Evolutionary conservation across 1,140 invertebrate species (phyloP).

Genomic region (Stenopsyche tienmushanensis): DNA sequence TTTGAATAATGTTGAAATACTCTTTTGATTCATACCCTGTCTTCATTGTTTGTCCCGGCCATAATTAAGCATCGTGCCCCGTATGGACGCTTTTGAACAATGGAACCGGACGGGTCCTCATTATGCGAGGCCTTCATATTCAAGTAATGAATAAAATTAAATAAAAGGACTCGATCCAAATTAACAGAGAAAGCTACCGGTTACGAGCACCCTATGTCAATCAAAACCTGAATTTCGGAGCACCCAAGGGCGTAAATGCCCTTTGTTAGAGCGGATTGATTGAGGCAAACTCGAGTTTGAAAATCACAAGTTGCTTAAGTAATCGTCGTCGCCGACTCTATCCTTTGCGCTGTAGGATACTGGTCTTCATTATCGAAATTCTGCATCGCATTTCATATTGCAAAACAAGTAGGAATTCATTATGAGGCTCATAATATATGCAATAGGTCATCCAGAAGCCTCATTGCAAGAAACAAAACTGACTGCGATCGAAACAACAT

Average conservation of each 20-base stretch:
- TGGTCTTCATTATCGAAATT: too few species aligned
- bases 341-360: too few species aligned
- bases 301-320: too few species aligned
- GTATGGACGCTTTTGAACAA: slow-evolving; percentile 29
- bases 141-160: slow-evolving; percentile 39
- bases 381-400: too few species aligned
- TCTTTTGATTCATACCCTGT: slow-evolving; percentile 27
- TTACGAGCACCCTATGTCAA: slow-evolving; percentile 38
- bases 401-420: too few species aligned
- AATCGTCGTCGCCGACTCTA: too few species aligned
- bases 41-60: slow-evolving; percentile 28
- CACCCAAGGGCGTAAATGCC: slow-evolving; percentile 7
- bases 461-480: too few species aligned
- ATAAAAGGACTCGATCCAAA: slow-evolving; percentile 35
- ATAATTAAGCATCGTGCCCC: slow-evolving; percentile 37
- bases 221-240: slow-evolving; percentile 26
- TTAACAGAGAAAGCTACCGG: slow-evolving; percentile 36
- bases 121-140: slow-evolving; percentile 28
- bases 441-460: too few species aligned
- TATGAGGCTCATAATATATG: too few species aligned
- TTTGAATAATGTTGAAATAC: slow-evolving; percentile 10
- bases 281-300: too few species aligned
- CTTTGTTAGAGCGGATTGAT: too few species aligned
- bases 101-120: slow-evolving; percentile 37
- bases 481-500: too few species aligned